Evolutionary conservation across 2,888 invertebrate genomes (phyloP).

Genomic region (Rhagonycha fulva): DNA sequence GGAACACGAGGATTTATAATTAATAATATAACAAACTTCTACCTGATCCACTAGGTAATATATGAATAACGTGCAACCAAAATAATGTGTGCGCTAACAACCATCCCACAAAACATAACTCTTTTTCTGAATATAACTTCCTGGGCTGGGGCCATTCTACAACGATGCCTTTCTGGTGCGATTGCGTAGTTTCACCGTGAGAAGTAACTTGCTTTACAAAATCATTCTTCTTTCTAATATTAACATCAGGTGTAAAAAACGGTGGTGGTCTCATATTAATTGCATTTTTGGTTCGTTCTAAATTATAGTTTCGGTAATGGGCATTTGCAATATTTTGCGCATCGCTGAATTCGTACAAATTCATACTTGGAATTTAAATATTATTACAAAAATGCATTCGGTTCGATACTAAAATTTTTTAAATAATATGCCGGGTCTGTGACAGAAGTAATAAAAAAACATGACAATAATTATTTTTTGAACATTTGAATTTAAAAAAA

Average conservation of each 20-base stretch:
- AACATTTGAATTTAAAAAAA: background rate
- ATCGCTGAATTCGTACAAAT: slow-evolving; percentile 3
- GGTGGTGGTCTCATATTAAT: slow-evolving; percentile 12
- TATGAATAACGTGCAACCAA: slow-evolving; percentile 42
- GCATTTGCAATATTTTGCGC: slow-evolving; percentile 6
- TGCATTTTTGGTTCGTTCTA: background rate
- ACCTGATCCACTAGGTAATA: slow-evolving; percentile 47
- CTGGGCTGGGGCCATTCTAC: slow-evolving; percentile 40
- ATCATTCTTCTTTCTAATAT: background rate
- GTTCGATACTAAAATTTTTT: background rate
- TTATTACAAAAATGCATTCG: background rate
- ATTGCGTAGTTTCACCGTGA: slow-evolving; percentile 5
- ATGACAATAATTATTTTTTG: background rate
- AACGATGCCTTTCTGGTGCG: slow-evolving; percentile 36
- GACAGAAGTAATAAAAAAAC: slow-evolving; percentile 1
- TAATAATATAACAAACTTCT: background rate
- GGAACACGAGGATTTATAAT: background rate
- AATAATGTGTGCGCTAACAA: slow-evolving; percentile 45
- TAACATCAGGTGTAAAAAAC: slow-evolving; percentile 7
- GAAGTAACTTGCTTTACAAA: background rate
- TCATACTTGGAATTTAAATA: slow-evolving; percentile 1
- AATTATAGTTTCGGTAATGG: background rate
- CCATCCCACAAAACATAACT: slow-evolving; percentile 40
- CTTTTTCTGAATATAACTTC: slow-evolving; percentile 38
- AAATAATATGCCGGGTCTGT: background rate